These are phyloP conservation scores for Corythucha ciliata DNA, from an alignment of 2,888 invertebrate species.

Conservation along the genomic window DNA sequence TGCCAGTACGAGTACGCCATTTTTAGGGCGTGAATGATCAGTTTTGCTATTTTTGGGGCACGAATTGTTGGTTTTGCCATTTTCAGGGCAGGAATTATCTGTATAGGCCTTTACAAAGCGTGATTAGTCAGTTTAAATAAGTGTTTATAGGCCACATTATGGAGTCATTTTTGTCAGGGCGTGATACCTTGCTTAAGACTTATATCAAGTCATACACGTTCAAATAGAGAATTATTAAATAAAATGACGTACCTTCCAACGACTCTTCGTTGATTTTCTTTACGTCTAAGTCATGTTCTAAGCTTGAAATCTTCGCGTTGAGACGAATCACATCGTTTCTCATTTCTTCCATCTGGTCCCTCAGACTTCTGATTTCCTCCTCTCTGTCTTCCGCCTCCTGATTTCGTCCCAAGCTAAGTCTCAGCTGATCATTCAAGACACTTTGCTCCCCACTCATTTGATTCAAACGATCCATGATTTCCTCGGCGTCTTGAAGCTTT, in stretches of 20 bases:
- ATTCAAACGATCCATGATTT: conserved; percentile 14
- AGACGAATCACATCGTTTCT: background rate
- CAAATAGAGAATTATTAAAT: background rate
- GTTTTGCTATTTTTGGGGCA: no score
- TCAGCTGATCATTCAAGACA: conserved; percentile 15
- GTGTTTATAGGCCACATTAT: no score
- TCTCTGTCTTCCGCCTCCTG: conserved; percentile 15
- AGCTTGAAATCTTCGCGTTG: background rate
- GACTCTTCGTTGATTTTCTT: conserved; percentile 12
- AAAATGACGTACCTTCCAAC: background rate
- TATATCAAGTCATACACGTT: background rate
- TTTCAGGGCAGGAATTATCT: no score
- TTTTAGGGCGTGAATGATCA: no score
- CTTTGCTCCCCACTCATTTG: conserved; percentile 16
- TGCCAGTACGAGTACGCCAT: no score
- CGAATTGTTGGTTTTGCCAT: no score
- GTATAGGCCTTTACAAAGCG: no score
- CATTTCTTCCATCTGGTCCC: conserved; percentile 7
- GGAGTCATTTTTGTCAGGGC: background rate
- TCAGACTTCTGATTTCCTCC: conserved; percentile 6
- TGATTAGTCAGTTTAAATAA: no score
- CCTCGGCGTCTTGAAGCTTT: conserved; percentile 15
- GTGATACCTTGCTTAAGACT: background rate
- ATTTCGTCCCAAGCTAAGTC: conserved; percentile 12
- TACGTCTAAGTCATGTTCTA: conserved; percentile 14